Evolutionary conservation across 2,113 vertebrate species (phyloP), one percentile per base, ranked within the genome.

Genomic region (Pollachius pollachius): DNA sequence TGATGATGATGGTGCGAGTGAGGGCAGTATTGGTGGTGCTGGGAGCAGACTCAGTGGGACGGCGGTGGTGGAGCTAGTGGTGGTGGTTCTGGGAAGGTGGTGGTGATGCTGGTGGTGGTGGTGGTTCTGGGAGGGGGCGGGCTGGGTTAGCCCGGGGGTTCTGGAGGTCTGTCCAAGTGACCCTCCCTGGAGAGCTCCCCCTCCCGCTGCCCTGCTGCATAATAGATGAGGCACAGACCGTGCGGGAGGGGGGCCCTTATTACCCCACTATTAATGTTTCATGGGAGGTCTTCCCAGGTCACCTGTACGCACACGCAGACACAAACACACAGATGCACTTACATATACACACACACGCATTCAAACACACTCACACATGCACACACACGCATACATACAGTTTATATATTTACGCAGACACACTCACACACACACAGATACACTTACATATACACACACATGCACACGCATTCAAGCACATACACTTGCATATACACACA

Each of bases 261-360:
- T 91, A 89, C 85, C 86, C 91, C 85, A 68, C 84, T 85, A 90
- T 92, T 90, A 56, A 91, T 92, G 90, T 92, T 92, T 90, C 91
- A 92, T 92, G 88, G 89, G 82, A 88, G 89, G 88, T 90, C 87
- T 89, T 88, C 84, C 74, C 84, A 78, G 92, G 91, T 92, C 91
- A 92, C 81, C 84, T 84, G 81, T 25, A 62, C 62, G 64, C 84
- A 81, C 65, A 23, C 67, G 57, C 61, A 12, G 25, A 62, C 23
- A 16, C 74, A 73, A 81, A 67, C 83, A 80, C 67, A 65, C 48
- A 65, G 73, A 41, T 65, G 52, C 12, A 48, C 41, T 0, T 7
- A 48, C 41, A 9, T 2, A 48, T 2, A 9, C 41, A 48, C 41
- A 9, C 41, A 41, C 37, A 4, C 27, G 4, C 27, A 4, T 4